Base-by-base conservation (phyloP, 2,113 vertebrate genomes). In the Prochilodus magdalenae region DNA sequence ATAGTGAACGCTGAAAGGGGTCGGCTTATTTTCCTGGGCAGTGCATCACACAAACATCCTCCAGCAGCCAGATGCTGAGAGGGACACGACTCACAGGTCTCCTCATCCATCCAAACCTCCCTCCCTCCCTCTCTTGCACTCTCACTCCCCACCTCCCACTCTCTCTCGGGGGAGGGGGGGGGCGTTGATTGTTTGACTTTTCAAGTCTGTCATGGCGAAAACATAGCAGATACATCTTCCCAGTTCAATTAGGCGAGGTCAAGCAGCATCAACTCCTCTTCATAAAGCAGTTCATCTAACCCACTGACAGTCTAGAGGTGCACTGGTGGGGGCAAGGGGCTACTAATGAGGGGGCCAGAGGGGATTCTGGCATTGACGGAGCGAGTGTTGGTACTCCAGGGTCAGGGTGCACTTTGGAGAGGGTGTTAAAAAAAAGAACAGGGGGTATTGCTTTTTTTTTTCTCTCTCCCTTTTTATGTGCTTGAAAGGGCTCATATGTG, bases 271-370 rank as follows among this genome's bases (percentile, higher is more conserved):
- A 87, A 88, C 90, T 90, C 79, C 88, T 87, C 69, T 90, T 94
- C 92, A 95, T 95, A 91, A 91, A 94, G 90, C 73, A 90, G 87
- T 95, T 91, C 88, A 83, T 90, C 93, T 94, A 92, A 76, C 85
- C 66, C 88, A 91, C 90, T 89, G 85, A 90, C 1, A 81, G 91
- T 90, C 90, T 83, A 69, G 87, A 88, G 79, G 87, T 90, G 91
- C 24, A 44, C 27, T 81, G 62, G n/a, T 81, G 90, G 82, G 72
- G 62, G 83, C 77, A 74, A 87, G 59, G 60, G 69, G 60, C 51
- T 66, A 81, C 75, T 94, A 93, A 95, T 92, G 89, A 93, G 90
- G 71, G 85, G 92, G 93, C 90, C 92, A 84, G 83, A 86, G 81
- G 88, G 79, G 75, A 79, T 83, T 72, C 30, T 80, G 86, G 33